Percentiles rank a stretch among this genome's conserved stretches.
phyloP scores from a whole-genome alignment of 2,888 invertebrate genomes.

The Tetrapedia diversipes region DNA sequence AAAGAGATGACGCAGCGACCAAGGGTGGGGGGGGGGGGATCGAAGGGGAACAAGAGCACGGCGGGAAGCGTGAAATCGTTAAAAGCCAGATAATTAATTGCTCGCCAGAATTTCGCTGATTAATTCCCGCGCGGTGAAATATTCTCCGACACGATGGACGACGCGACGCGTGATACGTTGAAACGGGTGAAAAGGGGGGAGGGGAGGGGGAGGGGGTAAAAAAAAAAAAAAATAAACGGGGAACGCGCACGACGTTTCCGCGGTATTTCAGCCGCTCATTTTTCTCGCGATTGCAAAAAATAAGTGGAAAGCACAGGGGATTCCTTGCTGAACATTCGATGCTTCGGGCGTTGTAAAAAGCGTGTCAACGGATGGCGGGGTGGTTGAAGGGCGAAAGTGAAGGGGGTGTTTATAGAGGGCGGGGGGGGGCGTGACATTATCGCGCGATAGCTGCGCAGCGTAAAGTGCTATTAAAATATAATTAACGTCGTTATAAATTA shows the following conservation, averaged over 20 bases:
- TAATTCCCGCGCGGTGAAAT: slow-evolving; percentile 24
- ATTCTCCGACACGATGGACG: not conserved
- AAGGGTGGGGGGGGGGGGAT: not conserved
- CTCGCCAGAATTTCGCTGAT: slow-evolving; percentile 18
- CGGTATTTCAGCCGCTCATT: slow-evolving; percentile 2
- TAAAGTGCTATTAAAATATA: slow-evolving; percentile 58
- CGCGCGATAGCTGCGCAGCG: slow-evolving; percentile 22
- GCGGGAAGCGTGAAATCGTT: slow-evolving; percentile 8
- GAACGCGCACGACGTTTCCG: not conserved
- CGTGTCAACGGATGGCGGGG: slow-evolving; percentile 21
- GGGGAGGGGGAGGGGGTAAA: no score
- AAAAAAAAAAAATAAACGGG: no score
- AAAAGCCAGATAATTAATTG: slow-evolving; percentile 34
- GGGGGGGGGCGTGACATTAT: slow-evolving; percentile 6
- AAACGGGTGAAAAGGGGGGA: no score
- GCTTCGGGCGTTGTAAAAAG: slow-evolving; percentile 16
- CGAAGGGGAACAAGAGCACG: not conserved
- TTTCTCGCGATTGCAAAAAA: slow-evolving; percentile 13
- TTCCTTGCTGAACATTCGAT: slow-evolving; percentile 30
- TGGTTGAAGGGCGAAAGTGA: not conserved
- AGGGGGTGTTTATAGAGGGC: no score
- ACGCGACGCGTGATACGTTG: not conserved
- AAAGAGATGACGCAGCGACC: not conserved
- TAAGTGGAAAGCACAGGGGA: not conserved
- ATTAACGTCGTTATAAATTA: slow-evolving; percentile 56